A percentile compares a stretch with the other conserved stretches of the same genome.
Evolutionary conservation across 2,888 invertebrate genomes (phyloP).

Genomic region (Amphipoea lucens): DNA sequence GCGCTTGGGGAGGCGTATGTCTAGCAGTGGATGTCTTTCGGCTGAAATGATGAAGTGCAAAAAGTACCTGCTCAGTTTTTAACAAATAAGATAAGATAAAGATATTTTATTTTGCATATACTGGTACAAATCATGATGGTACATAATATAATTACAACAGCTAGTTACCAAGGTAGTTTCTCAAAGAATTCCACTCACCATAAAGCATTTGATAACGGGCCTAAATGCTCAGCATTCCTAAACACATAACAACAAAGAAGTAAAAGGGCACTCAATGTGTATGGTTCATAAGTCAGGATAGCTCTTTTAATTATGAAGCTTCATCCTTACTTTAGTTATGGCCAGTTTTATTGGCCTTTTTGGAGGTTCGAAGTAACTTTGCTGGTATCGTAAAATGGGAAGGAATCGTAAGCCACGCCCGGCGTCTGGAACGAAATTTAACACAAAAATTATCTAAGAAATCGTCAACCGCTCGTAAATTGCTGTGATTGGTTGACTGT

Average conservation of each 20-base stretch:
- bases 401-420: constrained; percentile 7
- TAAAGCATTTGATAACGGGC: constrained; percentile 67
- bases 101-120: too few species aligned
- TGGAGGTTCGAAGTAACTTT: constrained; percentile 26
- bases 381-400: constrained; percentile 36
- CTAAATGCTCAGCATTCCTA: constrained; percentile 59
- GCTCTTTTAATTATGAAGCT: constrained; percentile 65
- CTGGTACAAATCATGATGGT: too few species aligned
- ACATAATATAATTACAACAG: too few species aligned
- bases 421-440: too few species aligned
- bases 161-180: constrained; percentile 21
- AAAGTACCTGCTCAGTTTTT: background rate
- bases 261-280: constrained; percentile 71
- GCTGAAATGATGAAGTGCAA: too few species aligned
- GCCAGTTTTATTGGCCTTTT: constrained; percentile 55
- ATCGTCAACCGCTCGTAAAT: too few species aligned
- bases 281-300: constrained; percentile 72
- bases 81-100: too few species aligned
- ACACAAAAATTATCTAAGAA: too few species aligned
- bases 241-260: constrained; percentile 63
- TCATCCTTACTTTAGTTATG: constrained; percentile 50
- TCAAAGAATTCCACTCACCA: constrained; percentile 56
- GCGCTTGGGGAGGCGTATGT: too few species aligned
- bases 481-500: too few species aligned
- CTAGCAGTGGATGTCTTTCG: too few species aligned